These are phyloP conservation scores for Nylanderia fulva DNA, from an alignment of 1,140 invertebrate species.

Conservation along the genomic window DNA sequence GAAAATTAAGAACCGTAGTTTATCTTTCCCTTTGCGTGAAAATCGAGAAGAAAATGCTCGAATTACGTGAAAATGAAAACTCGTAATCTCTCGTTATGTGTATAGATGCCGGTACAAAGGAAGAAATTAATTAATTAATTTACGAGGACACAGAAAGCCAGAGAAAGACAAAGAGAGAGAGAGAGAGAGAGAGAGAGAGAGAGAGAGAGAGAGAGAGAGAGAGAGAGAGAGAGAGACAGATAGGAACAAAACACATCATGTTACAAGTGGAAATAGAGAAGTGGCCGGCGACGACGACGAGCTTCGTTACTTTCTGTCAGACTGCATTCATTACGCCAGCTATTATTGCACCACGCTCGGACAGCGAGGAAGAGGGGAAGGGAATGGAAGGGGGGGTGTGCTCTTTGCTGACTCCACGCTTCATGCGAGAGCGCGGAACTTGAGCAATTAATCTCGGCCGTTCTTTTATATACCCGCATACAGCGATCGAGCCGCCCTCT, in stretches of 20 bases:
- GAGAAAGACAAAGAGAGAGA: too few relatives aligned
- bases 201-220: neutral
- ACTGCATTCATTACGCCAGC: conserved; percentile 59
- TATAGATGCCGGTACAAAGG: neutral
- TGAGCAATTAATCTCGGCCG: conserved; percentile 59
- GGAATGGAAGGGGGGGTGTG: neutral
- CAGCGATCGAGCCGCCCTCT: conserved; percentile 54
- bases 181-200: neutral
- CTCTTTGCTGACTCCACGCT: conserved; percentile 17
- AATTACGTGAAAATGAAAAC: conserved; percentile 4
- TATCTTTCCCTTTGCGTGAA: neutral
- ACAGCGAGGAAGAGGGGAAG: neutral
- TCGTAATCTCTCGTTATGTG: neutral
- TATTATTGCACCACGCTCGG: conserved; percentile 56
- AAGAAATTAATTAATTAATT: conserved; percentile 52
- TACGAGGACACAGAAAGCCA: neutral
- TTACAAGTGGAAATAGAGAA: conserved; percentile 47
- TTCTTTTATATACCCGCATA: conserved; percentile 59
- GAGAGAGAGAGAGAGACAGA: neutral
- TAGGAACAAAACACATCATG: neutral
- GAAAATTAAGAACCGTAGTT: too few relatives aligned
- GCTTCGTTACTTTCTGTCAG: conserved; percentile 63
- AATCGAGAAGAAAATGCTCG: neutral
- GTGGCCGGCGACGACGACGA: conserved; percentile 38
- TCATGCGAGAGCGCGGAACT: conserved; percentile 46